Evolutionary conservation across 2,888 invertebrate genomes (phyloP).

Genomic region (Cosmia trapezina): DNA sequence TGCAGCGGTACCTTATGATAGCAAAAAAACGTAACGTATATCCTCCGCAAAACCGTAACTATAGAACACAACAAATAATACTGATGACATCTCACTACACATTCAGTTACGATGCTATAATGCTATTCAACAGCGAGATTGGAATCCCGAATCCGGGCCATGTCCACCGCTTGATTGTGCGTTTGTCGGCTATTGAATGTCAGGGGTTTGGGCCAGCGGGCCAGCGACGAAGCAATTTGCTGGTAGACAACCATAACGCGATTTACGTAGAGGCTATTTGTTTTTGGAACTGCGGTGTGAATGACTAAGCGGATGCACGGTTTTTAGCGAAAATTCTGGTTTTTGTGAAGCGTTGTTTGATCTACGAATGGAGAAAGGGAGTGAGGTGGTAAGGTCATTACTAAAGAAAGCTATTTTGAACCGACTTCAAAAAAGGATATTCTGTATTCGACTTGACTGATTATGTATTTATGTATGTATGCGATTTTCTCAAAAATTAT

Average conservation of each 20-base stretch:
- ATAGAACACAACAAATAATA: conserved; percentile 8
- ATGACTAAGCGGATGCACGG: conserved; percentile 10
- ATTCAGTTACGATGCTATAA: conserved; percentile 31
- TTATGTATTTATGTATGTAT: too few species aligned
- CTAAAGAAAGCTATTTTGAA: not conserved
- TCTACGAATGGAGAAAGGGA: not conserved
- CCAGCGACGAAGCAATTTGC: conserved; percentile 59
- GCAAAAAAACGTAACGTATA: too few species aligned
- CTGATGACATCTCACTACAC: conserved; percentile 37
- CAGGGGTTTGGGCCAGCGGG: conserved; percentile 43
- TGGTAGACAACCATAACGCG: conserved; percentile 44
- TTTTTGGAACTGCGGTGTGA: conserved; percentile 30
- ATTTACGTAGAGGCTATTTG: conserved; percentile 44
- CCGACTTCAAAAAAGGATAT: too few species aligned
- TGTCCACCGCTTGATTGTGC: conserved; percentile 67
- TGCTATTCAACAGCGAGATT: conserved; percentile 72
- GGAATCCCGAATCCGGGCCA: conserved; percentile 70
- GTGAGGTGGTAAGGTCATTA: not conserved
- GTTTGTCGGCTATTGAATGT: conserved; percentile 72
- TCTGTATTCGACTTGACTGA: too few species aligned
- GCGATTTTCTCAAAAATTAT: too few species aligned
- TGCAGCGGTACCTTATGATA: not conserved
- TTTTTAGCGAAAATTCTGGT: not conserved
- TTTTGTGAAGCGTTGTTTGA: not conserved
- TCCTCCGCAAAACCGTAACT: too few species aligned